Conservation (phyloP, 1,140 invertebrate species). For the Drosophila arizonae region DNA sequence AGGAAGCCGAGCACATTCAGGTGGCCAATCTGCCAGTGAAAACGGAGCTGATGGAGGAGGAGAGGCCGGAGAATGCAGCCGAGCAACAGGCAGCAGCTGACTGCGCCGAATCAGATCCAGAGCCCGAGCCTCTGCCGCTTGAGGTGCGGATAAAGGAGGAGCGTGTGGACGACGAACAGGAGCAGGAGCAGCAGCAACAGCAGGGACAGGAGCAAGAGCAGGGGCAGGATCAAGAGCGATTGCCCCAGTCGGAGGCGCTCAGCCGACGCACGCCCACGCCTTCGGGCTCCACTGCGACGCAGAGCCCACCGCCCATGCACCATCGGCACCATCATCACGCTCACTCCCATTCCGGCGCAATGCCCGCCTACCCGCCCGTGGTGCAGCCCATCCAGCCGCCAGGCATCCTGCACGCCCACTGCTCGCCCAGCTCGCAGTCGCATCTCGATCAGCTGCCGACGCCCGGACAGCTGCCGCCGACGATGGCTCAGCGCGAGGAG, state of each 20-base stretch:
- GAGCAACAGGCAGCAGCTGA: conserved; percentile 5
- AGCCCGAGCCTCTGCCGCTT: conserved; percentile 55
- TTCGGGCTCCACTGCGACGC: neutral
- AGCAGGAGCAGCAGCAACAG: conserved; percentile 9
- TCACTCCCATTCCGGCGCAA: conserved; percentile 13
- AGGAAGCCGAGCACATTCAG: conserved; percentile 4
- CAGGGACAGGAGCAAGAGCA: too few species aligned
- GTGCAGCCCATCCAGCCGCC: conserved; percentile 76
- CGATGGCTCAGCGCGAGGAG: conserved; percentile 84
- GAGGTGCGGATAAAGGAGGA: conserved; percentile 76
- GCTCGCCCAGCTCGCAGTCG: conserved; percentile 84
- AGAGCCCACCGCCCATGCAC: conserved; percentile 7
- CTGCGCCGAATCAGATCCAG: conserved; percentile 27
- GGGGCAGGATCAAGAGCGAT: too few species aligned
- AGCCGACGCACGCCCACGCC: conserved; percentile 30
- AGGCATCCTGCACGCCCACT: conserved; percentile 74
- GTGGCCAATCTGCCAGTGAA: conserved; percentile 37
- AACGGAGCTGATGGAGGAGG: conserved; percentile 51
- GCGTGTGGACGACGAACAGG: conserved; percentile 51
- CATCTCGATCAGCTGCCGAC: conserved; percentile 83
- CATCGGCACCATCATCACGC: conserved; percentile 21
- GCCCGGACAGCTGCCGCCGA: conserved; percentile 84
- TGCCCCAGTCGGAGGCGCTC: neutral
- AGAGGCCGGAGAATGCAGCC: conserved; percentile 29
- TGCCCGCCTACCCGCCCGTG: conserved; percentile 58